phyloP scores from a whole-genome alignment of 2,888 invertebrate genomes.

The Sclerodermus sp. region DNA sequence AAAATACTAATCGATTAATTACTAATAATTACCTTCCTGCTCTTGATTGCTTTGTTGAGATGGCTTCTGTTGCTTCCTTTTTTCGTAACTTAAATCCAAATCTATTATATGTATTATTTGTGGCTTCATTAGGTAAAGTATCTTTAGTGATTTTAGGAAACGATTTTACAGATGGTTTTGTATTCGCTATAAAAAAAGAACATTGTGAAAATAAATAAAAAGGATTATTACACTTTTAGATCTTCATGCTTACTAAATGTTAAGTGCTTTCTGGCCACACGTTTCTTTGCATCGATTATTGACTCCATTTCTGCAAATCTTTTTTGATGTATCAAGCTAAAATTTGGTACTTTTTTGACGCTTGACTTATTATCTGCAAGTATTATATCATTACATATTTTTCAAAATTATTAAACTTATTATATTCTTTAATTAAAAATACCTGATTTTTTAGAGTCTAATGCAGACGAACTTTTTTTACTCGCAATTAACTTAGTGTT shows the following conservation, averaged over 20 bases:
- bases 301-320: constrained; percentile 72
- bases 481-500: neutral
- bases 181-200: constrained; percentile 11
- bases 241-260: constrained; percentile 27
- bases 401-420: neutral
- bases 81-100: constrained; percentile 61
- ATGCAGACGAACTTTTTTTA: constrained; percentile 23
- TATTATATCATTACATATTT: neutral
- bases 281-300: constrained; percentile 59
- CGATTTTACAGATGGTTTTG: neutral
- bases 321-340: constrained; percentile 68
- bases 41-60: constrained; percentile 22
- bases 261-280: constrained; percentile 38
- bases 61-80: constrained; percentile 40
- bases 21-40: constrained; percentile 12
- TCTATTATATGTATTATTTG: constrained; percentile 50
- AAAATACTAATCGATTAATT: too few species aligned
- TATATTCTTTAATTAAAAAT: neutral
- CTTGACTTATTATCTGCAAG: neutral
- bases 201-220: neutral
- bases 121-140: constrained; percentile 8
- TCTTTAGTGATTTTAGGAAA: neutral
- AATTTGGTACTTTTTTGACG: constrained; percentile 68
- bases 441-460: constrained; percentile 3
- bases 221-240: neutral